phyloP scores from a whole-genome alignment of 2,113 vertebrate genomes.

The Labeo rohita region DNA sequence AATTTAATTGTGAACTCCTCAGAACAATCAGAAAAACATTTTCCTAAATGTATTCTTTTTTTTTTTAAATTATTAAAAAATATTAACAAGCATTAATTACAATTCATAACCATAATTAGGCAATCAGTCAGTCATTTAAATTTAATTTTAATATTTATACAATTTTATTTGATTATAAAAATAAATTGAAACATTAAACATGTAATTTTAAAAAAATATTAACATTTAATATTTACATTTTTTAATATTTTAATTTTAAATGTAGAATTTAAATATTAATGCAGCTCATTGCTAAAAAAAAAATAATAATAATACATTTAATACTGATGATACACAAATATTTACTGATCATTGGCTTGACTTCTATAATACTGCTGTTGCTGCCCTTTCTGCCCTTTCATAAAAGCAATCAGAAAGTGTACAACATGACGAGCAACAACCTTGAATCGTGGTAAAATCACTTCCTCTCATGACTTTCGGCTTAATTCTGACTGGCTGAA shows the following conservation, averaged over 20 bases:
- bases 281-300: background rate
- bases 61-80: background rate
- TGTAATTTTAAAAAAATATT: background rate
- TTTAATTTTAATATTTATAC: background rate
- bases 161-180: background rate
- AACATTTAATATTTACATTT: background rate
- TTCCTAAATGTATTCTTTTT: background rate
- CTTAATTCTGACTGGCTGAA: background rate
- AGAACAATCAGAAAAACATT: no score
- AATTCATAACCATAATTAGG: background rate
- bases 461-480: background rate
- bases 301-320: background rate
- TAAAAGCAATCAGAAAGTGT: background rate
- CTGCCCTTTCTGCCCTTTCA: background rate
- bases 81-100: background rate
- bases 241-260: background rate
- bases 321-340: background rate
- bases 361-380: no score
- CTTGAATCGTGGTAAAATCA: background rate
- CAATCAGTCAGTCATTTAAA: background rate
- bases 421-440: background rate
- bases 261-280: background rate
- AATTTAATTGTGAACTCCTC: no score
- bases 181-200: background rate
- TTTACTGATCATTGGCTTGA: background rate